Base-by-base conservation (phyloP, 2,888 invertebrate species). In the Drosophila maculinotata region DNA sequence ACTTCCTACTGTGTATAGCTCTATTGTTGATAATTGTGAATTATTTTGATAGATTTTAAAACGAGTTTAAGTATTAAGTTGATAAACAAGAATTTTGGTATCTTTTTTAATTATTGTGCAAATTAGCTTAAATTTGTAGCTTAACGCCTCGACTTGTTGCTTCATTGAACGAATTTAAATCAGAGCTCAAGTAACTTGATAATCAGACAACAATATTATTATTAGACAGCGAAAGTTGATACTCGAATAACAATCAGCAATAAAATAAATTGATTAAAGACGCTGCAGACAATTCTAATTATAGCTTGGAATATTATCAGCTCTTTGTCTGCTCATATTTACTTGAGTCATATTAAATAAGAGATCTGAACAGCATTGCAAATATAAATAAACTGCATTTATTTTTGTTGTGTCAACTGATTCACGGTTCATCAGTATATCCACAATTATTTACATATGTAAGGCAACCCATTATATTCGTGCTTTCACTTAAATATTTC, bases 11-110 rank as follows among this genome's bases (percentile, higher is more conserved):
- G 17, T 15, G n/a, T n/a, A 45, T 8, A 25, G 26, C n/a, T 33
- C 20, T 20, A 20, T 15, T 17, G 23, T 38, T 17, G 9, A 47
- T 17, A 25, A 23, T 6, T 12, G 7, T 10, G 10, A 8, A 17
- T 17, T 33, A 36, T 12, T 33, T 45, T 26, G n/a, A 44, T 33
- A 30, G 15, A 14, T 23, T 17, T 12, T 7, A 3, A 51, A 71
- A 71, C 66, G 3, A 36, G 66, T 71, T 71, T 54, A 23, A 38
- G 30, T 48, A 42, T 42, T 48, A 62, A 63, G 53, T 49, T 44
- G 33, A 33, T 69, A 35, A 63, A 54, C 63, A 3, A 26, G 54
- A 69, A 42, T 28, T 23, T 48, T 26, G 20, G 9, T 23, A 49
- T 39, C 12, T 10, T 3, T 4, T 31, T 38, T 38, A 15, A 20